Evolutionary conservation across 2,797 vertebrate species (phyloP).

Genomic region (Myiotriccus ornatus): DNA sequence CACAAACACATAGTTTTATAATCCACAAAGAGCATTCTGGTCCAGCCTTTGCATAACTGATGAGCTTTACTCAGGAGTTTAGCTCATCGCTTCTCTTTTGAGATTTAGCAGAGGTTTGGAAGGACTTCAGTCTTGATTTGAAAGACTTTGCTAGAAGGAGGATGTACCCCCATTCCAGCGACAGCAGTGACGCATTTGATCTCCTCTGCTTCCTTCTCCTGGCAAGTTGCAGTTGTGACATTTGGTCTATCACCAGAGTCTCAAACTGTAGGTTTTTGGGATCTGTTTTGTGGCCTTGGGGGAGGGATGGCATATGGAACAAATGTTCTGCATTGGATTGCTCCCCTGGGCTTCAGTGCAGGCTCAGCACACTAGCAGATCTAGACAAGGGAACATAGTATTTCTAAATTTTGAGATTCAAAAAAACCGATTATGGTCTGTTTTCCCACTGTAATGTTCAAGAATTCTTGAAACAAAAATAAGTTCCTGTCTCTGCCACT

Average conservation of each 20-base stretch:
- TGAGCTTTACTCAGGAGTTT: not conserved
- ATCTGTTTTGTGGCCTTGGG: conserved; percentile 6
- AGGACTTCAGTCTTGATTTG: not conserved
- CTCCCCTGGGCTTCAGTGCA: conserved; percentile 8
- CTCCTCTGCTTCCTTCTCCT: conserved; percentile 10
- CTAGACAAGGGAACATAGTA: conserved; percentile 34
- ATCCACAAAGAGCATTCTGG: not conserved
- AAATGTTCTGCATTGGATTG: conserved; percentile 44
- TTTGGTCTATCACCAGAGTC: conserved; percentile 25
- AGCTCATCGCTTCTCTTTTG: not conserved
- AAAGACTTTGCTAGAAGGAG: not conserved
- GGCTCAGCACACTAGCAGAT: conserved; percentile 34
- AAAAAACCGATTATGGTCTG: not conserved
- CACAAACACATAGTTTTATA: not conserved
- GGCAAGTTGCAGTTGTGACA: conserved; percentile 12
- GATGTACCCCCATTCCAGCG: not conserved
- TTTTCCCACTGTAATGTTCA: conserved; percentile 29
- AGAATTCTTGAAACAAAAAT: conserved; percentile 38
- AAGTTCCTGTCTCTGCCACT: conserved; percentile 32
- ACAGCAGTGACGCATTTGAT: not conserved
- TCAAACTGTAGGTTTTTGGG: conserved; percentile 14
- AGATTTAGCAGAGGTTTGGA: not conserved
- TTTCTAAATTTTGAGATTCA: conserved; percentile 44
- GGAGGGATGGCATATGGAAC: conserved; percentile 44
- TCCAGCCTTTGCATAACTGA: not conserved